phyloP scores from a whole-genome alignment of 2,888 invertebrate genomes.

The Agrilus biguttatus region DNA sequence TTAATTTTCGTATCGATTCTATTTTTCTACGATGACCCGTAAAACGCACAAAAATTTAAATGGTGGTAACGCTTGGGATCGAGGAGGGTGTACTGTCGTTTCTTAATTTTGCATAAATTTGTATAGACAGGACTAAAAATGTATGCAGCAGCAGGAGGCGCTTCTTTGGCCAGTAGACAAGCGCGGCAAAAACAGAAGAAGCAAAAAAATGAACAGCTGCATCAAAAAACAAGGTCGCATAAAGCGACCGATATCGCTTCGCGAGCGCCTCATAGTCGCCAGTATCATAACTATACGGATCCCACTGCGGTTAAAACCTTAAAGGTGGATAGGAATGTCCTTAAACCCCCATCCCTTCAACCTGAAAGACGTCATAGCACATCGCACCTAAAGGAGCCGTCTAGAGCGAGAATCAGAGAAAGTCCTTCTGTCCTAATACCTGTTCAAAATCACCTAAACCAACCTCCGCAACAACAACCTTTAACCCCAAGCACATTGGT shows the following conservation, averaged over 20 bases:
- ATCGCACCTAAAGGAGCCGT: conserved; percentile 19
- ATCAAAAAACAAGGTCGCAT: conserved; percentile 31
- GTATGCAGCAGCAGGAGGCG: conserved; percentile 84
- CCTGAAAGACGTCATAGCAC: conserved; percentile 28
- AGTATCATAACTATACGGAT: conserved; percentile 39
- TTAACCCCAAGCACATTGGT: conserved; percentile 23
- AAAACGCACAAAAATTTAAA: no score
- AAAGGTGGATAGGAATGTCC: conserved; percentile 31
- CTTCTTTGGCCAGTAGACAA: conserved; percentile 72
- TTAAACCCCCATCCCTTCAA: conserved; percentile 21
- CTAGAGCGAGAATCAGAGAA: conserved; percentile 24
- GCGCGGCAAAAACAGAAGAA: conserved; percentile 43
- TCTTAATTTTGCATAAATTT: neutral
- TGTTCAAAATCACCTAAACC: conserved; percentile 27
- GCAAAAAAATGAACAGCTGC: conserved; percentile 29
- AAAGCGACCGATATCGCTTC: conserved; percentile 31
- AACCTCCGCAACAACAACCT: conserved; percentile 15
- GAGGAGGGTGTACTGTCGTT: no score
- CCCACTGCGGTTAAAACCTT: conserved; percentile 39
- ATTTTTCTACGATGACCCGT: no score
- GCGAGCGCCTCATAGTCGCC: conserved; percentile 30
- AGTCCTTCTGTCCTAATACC: conserved; percentile 36
- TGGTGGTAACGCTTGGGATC: no score
- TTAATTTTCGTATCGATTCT: no score
- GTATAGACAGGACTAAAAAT: conserved; percentile 29